Conservation (phyloP, 2,113 vertebrate genomes). For the Erythrolamprus reginae region DNA sequence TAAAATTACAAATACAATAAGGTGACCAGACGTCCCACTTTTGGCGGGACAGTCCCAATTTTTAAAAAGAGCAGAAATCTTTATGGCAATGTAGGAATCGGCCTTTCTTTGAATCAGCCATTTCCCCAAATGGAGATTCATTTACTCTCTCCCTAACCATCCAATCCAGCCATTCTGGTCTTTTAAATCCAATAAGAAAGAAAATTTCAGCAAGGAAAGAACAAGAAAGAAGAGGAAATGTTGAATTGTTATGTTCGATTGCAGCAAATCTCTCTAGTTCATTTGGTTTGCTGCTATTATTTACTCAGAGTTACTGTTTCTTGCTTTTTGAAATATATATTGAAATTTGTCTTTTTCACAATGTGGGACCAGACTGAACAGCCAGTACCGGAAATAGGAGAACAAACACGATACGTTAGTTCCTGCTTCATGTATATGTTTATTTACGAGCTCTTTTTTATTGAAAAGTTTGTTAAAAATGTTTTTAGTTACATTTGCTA, state of each 20-base stretch:
- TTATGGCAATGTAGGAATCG: not conserved
- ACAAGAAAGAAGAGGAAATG: too few species aligned
- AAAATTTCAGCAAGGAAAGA: not conserved
- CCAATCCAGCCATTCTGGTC: not conserved
- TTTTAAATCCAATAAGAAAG: not conserved
- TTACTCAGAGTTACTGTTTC: not conserved
- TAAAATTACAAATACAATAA: too few species aligned
- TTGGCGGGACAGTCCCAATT: too few species aligned
- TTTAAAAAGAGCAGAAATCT: too few species aligned
- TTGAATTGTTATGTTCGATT: not conserved
- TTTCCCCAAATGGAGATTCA: not conserved
- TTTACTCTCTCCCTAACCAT: not conserved
- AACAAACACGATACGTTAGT: not conserved
- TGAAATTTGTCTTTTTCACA: not conserved
- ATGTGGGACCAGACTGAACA: not conserved
- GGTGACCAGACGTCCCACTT: too few species aligned
- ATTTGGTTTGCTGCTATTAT: not conserved
- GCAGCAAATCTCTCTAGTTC: not conserved
- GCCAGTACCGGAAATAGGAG: not conserved
- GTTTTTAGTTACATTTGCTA: conserved; percentile 27
- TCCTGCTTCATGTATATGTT: not conserved
- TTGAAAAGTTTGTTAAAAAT: conserved; percentile 19
- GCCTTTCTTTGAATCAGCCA: not conserved
- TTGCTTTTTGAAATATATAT: not conserved
- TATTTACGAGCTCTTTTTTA: conserved; percentile 19